Percentiles rank a stretch among this genome's conserved stretches.
These are phyloP conservation scores for Idaea aversata DNA, from an alignment of 2,888 invertebrate genomes.

Conservation along the genomic window DNA sequence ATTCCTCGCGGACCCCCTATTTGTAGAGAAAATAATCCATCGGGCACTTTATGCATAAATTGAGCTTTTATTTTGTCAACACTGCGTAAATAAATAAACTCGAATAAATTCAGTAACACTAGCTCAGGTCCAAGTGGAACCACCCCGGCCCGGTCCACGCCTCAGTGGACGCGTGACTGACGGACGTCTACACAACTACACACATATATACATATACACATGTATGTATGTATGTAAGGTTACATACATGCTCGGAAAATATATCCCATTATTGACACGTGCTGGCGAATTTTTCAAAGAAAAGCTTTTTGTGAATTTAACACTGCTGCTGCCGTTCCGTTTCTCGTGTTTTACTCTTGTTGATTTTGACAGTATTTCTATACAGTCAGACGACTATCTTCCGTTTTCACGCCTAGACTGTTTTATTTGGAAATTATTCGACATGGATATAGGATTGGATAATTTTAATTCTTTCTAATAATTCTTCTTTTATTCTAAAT, in stretches of 20 bases:
- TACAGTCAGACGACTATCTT: too few species aligned
- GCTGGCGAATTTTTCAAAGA: conserved; percentile 9
- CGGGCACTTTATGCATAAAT: too few species aligned
- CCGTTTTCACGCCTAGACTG: too few species aligned
- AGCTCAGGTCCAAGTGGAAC: conserved; percentile 30
- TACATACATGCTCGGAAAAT: background rate
- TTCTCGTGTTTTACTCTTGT: background rate
- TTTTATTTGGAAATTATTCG: too few species aligned
- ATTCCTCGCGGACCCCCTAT: too few species aligned
- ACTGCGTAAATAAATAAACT: too few species aligned
- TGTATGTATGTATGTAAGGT: conserved; percentile 6
- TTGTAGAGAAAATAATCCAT: too few species aligned
- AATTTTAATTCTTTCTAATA: too few species aligned
- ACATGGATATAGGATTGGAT: too few species aligned
- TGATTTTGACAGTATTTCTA: background rate
- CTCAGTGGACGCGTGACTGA: conserved; percentile 62
- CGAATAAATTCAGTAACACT: background rate
- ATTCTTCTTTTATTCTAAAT: too few species aligned
- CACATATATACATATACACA: conserved; percentile 28
- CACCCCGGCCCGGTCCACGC: conserved; percentile 42
- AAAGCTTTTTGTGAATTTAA: background rate
- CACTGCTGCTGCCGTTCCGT: background rate
- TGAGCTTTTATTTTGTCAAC: too few species aligned
- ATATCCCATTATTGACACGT: conserved; percentile 17
- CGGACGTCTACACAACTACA: conserved; percentile 51